A percentile compares a stretch with the other conserved stretches of the same genome.
These are phyloP conservation scores for Chlamydotis undulata DNA, from an alignment of 2,113 vertebrate species.

Conservation along the genomic window DNA sequence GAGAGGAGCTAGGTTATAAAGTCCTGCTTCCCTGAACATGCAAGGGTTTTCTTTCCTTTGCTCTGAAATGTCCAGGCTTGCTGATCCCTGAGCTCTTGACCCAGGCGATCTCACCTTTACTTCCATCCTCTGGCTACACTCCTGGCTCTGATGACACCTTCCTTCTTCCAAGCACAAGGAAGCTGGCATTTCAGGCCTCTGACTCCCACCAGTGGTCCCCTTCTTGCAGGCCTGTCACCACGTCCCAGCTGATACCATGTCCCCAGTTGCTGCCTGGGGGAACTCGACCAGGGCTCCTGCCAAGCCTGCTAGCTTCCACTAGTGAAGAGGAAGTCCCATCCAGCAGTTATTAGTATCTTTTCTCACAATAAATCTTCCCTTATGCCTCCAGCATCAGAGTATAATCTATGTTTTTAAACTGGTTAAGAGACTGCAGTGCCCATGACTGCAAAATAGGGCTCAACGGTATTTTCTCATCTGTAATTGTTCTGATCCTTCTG, in stretches of 20 bases:
- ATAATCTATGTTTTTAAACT: background rate
- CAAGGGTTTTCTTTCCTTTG: background rate
- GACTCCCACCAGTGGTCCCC: background rate
- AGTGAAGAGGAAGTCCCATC: background rate
- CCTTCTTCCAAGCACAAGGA: background rate
- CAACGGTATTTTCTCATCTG: rapidly evolving
- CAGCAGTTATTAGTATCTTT: background rate
- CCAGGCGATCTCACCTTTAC: background rate
- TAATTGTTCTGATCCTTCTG: background rate
- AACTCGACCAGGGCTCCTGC: rapidly evolving
- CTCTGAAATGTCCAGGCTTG: background rate
- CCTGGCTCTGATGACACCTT: background rate
- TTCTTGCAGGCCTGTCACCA: background rate
- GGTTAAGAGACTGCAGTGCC: background rate
- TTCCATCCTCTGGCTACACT: background rate
- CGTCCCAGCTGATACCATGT: background rate
- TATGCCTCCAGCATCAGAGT: background rate
- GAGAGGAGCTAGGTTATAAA: background rate
- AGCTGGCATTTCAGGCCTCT: background rate
- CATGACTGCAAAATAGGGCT: background rate
- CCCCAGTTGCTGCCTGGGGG: background rate
- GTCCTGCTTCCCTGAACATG: background rate
- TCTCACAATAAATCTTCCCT: background rate
- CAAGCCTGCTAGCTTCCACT: background rate
- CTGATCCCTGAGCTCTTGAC: background rate